phyloP scores from a whole-genome alignment of 1,140 invertebrate species.

The Drosophila leontia region DNA sequence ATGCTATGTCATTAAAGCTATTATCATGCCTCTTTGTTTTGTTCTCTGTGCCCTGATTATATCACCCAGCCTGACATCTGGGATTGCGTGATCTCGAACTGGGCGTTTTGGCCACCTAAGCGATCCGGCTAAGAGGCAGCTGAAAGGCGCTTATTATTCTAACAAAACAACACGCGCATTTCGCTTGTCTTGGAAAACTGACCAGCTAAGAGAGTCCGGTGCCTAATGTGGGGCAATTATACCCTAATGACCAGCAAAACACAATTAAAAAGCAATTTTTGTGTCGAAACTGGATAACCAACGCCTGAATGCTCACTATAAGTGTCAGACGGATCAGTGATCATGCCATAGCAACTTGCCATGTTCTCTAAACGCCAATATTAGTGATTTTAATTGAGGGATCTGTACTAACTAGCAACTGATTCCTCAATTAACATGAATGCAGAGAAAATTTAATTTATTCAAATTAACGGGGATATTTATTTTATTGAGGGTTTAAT shows the following conservation, averaged over 20 bases:
- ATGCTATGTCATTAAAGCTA: conserved; percentile 29
- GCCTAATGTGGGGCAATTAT: conserved; percentile 44
- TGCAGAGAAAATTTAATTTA: conserved; percentile 8
- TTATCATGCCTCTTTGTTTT: conserved; percentile 18
- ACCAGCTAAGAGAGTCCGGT: conserved; percentile 17
- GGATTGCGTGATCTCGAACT: conserved; percentile 31
- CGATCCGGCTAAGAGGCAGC: conserved; percentile 6
- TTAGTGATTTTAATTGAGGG: conserved; percentile 9
- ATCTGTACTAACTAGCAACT: conserved; percentile 6
- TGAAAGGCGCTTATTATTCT: conserved; percentile 21
- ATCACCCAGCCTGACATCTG: conserved; percentile 32
- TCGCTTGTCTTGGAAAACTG: conserved; percentile 33
- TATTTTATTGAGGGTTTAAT: not conserved
- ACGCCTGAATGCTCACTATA: conserved; percentile 47
- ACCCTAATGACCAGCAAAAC: conserved; percentile 56
- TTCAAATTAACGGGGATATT: not conserved
- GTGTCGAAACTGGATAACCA: conserved; percentile 36
- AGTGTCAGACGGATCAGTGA: conserved; percentile 46
- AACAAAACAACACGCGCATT: conserved; percentile 5
- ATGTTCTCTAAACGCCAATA: conserved; percentile 15
- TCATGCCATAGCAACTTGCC: not conserved
- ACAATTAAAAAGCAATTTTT: conserved; percentile 71
- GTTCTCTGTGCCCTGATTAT: conserved; percentile 46
- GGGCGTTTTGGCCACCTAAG: conserved; percentile 11
- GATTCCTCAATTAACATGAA: conserved; percentile 14